These are phyloP conservation scores for Chloropsis hardwickii DNA, from an alignment of 2,113 vertebrate species.

Conservation along the genomic window DNA sequence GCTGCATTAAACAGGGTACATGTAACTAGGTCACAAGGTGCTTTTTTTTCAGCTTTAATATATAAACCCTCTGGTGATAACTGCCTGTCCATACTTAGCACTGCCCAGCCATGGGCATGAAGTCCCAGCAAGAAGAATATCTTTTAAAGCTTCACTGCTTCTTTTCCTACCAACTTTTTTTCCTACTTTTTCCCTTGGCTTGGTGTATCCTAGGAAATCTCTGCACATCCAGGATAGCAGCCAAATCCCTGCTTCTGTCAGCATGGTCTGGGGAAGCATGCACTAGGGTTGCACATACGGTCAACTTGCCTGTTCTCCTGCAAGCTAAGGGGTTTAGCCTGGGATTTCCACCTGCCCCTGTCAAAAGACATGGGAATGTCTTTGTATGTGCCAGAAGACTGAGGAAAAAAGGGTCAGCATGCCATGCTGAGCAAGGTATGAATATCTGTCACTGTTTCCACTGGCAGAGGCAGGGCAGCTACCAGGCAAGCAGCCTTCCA, in stretches of 20 bases:
- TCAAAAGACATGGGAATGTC: background rate
- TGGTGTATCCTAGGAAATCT: background rate
- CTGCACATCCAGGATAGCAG: background rate
- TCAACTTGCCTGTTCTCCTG: background rate
- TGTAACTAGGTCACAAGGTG: background rate
- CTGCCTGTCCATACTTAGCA: background rate
- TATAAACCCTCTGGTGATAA: background rate
- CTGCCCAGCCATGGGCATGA: background rate
- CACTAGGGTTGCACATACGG: background rate
- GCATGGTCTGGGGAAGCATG: background rate
- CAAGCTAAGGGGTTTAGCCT: background rate
- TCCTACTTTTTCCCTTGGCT: background rate
- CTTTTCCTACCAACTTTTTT: background rate
- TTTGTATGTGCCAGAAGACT: background rate
- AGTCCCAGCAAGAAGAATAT: background rate
- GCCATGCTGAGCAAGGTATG: background rate
- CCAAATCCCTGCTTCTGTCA: background rate
- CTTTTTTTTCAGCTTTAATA: background rate
- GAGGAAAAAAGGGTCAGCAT: background rate
- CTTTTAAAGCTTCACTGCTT: background rate
- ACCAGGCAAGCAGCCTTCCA: constrained; percentile 42
- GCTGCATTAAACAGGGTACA: background rate
- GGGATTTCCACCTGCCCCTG: background rate
- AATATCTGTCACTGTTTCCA: background rate
- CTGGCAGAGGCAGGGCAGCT: constrained; percentile 75